phyloP scores from a whole-genome alignment of 2,888 invertebrate species.

The Frankliniella fusca region DNA sequence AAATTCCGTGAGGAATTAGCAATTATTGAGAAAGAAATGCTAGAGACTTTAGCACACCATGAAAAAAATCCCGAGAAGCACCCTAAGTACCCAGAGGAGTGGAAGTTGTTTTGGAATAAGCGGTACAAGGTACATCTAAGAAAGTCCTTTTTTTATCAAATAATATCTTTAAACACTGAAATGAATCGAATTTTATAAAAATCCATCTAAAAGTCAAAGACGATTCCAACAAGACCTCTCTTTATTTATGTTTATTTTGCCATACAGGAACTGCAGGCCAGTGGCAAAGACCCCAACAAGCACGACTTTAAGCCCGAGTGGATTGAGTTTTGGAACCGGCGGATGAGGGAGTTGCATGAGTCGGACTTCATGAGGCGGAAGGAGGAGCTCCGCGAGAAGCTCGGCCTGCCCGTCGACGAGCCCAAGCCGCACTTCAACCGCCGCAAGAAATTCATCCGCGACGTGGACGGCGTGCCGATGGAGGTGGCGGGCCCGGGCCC shows the following conservation, averaged over 20 bases:
- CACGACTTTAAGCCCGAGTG: constrained; percentile 87
- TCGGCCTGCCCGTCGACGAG: constrained; percentile 30
- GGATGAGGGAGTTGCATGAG: constrained; percentile 73
- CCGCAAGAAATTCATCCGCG: constrained; percentile 36
- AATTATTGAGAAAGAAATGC: constrained; percentile 42
- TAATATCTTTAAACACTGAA: too few species aligned
- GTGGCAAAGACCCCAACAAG: constrained; percentile 63
- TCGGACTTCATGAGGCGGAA: constrained; percentile 63
- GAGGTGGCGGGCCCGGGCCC: constrained; percentile 36
- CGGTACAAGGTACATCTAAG: constrained; percentile 63
- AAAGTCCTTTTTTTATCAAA: background rate
- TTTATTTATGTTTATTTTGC: constrained; percentile 26
- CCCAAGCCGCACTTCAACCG: constrained; percentile 21
- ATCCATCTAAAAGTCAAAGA: background rate
- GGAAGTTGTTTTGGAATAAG: constrained; percentile 85
- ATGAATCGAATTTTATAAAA: too few species aligned
- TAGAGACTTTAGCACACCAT: constrained; percentile 58
- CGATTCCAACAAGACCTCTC: too few species aligned
- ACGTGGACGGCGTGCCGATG: too few species aligned
- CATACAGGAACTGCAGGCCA: background rate
- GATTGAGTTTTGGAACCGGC: constrained; percentile 78
- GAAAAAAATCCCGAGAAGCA: constrained; percentile 85
- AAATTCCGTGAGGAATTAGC: constrained; percentile 57
- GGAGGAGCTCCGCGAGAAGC: constrained; percentile 62
- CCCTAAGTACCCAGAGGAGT: constrained; percentile 81